A percentile compares a stretch with the other conserved stretches of the same genome.
These are phyloP conservation scores for Sussaba pulchella DNA, from an alignment of 2,888 invertebrate species.

Conservation along the genomic window DNA sequence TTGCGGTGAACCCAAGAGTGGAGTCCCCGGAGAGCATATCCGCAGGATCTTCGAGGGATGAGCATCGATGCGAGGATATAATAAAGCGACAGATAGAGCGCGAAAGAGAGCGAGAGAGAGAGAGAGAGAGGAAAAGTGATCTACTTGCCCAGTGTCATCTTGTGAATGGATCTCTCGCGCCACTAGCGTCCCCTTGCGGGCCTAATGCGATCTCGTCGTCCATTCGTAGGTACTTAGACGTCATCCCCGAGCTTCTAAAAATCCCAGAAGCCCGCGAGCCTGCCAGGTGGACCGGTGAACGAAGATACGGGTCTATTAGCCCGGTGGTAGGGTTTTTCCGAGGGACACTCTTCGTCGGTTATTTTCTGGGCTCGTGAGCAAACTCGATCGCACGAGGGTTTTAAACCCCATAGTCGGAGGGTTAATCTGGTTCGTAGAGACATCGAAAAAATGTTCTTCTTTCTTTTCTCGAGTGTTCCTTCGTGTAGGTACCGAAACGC, in stretches of 20 bases:
- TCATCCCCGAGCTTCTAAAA: constrained; percentile 1
- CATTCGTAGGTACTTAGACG: constrained; percentile 10
- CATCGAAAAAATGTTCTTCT: too few species aligned
- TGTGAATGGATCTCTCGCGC: constrained; percentile 62
- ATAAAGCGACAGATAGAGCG: constrained; percentile 56
- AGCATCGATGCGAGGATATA: constrained; percentile 69
- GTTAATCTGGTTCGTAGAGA: neutral
- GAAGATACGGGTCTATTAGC: constrained; percentile 77
- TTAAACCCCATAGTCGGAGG: constrained; percentile 14
- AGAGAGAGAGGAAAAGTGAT: too few species aligned
- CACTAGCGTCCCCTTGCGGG: constrained; percentile 28
- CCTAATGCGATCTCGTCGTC: constrained; percentile 61
- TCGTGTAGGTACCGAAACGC: too few species aligned
- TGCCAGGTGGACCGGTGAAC: constrained; percentile 63
- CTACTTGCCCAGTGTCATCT: constrained; percentile 16
- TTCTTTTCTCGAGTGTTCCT: too few species aligned
- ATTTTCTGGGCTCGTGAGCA: constrained; percentile 82
- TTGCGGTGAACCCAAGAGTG: constrained; percentile 47
- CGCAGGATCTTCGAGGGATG: constrained; percentile 58
- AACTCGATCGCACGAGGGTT: constrained; percentile 77
- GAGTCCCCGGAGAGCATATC: neutral
- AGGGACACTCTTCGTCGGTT: constrained; percentile 68
- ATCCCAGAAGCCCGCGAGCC: constrained; percentile 14
- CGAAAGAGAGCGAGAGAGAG: too few species aligned
- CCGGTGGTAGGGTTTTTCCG: constrained; percentile 74